Evolutionary conservation across 2,797 vertebrate species (phyloP).

Genomic region (Xyrichtys novacula): DNA sequence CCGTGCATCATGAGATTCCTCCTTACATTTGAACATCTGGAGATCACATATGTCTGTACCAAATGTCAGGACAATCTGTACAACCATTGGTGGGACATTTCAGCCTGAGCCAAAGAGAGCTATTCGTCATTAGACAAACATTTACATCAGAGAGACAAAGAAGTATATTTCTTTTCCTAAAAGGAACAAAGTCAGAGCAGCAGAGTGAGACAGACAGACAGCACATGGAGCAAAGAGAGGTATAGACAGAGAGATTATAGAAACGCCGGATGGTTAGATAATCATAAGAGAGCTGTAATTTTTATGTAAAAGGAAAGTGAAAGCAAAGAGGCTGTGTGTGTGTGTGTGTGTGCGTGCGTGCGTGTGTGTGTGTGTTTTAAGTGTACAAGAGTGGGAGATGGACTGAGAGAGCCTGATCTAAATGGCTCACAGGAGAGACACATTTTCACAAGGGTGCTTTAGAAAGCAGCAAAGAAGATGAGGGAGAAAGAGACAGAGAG

Average conservation of each 20-base stretch:
- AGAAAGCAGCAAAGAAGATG: constrained; percentile 38
- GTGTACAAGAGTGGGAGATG: constrained; percentile 56
- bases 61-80: not conserved
- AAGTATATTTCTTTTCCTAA: not conserved
- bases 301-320: constrained; percentile 51
- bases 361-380: not conserved
- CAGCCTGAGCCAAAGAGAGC: not conserved
- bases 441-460: constrained; percentile 61
- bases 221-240: not conserved
- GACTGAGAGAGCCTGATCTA: constrained; percentile 56
- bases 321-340: constrained; percentile 26
- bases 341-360: not conserved
- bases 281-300: constrained; percentile 51
- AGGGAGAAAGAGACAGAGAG: constrained; percentile 13
- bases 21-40: not conserved
- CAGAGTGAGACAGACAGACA: not conserved
- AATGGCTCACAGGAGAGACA: constrained; percentile 51
- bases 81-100: not conserved
- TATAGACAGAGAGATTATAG: constrained; percentile 12
- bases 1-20: too few relatives aligned
- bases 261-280: constrained; percentile 18
- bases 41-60: not conserved
- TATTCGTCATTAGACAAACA: not conserved
- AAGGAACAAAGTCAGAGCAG: not conserved
- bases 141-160: not conserved